Base-by-base conservation (phyloP, 2,113 vertebrate genomes). In the Steatornis caripensis region DNA sequence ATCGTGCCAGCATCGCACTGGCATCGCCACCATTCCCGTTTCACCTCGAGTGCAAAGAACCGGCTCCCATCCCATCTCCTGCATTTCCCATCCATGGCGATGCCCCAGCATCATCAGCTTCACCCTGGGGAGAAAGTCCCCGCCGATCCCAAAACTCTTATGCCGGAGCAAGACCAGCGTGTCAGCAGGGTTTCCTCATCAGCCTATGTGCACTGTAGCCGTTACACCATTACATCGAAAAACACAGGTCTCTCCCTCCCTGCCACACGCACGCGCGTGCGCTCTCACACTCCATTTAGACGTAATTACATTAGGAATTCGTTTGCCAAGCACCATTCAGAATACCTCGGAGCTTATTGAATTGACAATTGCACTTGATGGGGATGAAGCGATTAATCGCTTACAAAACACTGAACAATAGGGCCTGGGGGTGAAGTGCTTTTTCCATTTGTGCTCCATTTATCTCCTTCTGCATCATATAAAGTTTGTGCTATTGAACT, bases 301-400 rank as follows among this genome's bases (percentile, higher is more conserved):
- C 82, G 95, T 89, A 94, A 95, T 96, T 95, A 95, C 93, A 96
- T 60, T 6, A 84, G 93, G 51, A 88, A 83, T 74, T 76, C 27
- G 21, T 70, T 76, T 93, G 97, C 93, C 88, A 94, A 81, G 82
- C 32, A 0, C 76, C 90, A 54, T 46, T 85, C 96, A 57, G 2
- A 80, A 54, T 53, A 97, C 95, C 93, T 95, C 46, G 2, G 94
- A 97, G 96, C 94, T 85, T 15, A 96, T 77, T 96, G 95, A 93
- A 95, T 64, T 70, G 92, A 96, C 96, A 97, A 96, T 87, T 90
- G 93, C 88, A 84, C 92, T 97, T 88, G 95, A 95, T 89, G 95
- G 92, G 97, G 96, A 93, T 79, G 84, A 87, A 92, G 96, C 72
- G 82, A 97, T 97, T 96, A 97, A 97, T 97, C 81, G 72, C 92